phyloP scores from a whole-genome alignment of 2,888 invertebrate genomes.

The Poecilus cupreus region DNA sequence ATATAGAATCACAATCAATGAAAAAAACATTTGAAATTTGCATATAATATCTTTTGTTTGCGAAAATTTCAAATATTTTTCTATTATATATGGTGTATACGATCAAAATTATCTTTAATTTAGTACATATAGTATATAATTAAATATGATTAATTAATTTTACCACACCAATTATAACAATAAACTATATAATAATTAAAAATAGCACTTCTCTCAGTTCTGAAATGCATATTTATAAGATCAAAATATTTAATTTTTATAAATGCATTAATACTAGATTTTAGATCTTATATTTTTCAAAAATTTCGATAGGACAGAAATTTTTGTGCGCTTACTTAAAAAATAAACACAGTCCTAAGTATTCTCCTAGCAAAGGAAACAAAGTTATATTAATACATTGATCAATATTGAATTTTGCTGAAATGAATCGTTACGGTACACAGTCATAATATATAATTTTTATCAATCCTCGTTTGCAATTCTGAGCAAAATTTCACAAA shows the following conservation, averaged over 20 bases:
- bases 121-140: neutral
- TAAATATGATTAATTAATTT: neutral
- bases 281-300: neutral
- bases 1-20: conserved; percentile 11
- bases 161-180: conserved; percentile 10
- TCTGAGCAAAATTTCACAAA: conserved; percentile 45
- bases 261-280: neutral
- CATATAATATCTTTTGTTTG: too few species aligned
- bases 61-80: too few species aligned
- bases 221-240: neutral
- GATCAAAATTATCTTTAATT: neutral
- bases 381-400: too few species aligned
- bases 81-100: neutral
- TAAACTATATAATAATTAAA: neutral
- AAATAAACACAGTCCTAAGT: neutral
- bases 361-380: too few species aligned
- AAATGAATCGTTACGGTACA: conserved; percentile 1
- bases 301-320: neutral
- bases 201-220: neutral
- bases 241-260: neutral
- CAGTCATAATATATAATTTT: conserved; percentile 22
- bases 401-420: neutral
- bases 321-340: conserved; percentile 9
- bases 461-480: conserved; percentile 40
- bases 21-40: neutral